These are phyloP conservation scores for Empidonax alnorum DNA, from an alignment of 2,113 vertebrate genomes.

Conservation along the genomic window DNA sequence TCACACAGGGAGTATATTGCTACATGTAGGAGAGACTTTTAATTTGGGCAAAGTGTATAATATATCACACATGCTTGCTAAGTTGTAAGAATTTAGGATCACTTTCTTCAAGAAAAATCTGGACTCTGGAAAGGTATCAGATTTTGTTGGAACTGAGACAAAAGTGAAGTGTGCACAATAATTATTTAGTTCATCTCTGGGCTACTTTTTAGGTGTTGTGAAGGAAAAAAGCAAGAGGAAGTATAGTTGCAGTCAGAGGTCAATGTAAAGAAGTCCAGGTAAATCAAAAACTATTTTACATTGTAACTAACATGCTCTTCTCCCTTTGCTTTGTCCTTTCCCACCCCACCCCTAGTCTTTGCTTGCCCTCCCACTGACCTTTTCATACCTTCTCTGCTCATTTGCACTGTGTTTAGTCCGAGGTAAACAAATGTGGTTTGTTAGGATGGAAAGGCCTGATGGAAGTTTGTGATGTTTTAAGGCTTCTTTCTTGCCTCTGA, in stretches of 20 bases:
- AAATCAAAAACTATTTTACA: neutral
- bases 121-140: neutral
- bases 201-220: conserved; percentile 12
- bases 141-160: neutral
- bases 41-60: neutral
- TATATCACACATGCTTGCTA: neutral
- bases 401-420: neutral
- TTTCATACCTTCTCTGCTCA: neutral
- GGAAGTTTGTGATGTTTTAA: neutral
- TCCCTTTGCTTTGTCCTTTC: neutral
- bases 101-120: neutral
- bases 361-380: neutral
- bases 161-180: neutral
- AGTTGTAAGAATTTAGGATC: neutral
- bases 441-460: neutral
- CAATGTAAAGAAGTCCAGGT: neutral
- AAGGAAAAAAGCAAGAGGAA: conserved; percentile 25
- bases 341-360: neutral
- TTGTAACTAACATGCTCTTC: neutral
- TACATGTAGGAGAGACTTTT: neutral
- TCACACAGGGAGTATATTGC: neutral
- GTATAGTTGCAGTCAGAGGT: conserved; percentile 1
- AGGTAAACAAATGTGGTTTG: neutral
- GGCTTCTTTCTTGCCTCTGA: neutral
- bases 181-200: neutral